Base-by-base conservation (phyloP, 2,113 vertebrate genomes). In the Thomomys bottae region DNA sequence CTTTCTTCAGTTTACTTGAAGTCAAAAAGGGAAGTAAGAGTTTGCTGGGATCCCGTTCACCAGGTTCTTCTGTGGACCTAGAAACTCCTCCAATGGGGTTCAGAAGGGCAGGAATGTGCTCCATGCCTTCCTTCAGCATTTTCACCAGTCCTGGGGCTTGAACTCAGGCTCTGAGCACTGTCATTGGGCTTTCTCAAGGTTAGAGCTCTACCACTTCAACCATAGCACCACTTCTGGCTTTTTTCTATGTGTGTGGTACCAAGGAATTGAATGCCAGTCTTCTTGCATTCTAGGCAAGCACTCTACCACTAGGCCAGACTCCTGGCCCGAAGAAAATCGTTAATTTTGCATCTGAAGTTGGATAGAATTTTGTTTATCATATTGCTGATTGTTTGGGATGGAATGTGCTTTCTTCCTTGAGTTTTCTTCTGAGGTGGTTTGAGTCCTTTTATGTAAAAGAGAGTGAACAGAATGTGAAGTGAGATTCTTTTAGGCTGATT, bases 391-490 rank as follows among this genome's bases (percentile, higher is more conserved):
- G 59, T 78, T 75, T 80, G 77, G 57, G 30, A 2, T 72, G 3
- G 49, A 77, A 57, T 94, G 79, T 89, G 75, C 78, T 88, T 88
- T 79, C 54, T 87, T 68, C 70, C 72, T 73, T 82, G 8, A 76
- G 20, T 49, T 66, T 80, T 84, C 70, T 85, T 85, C 81, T 81
- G 84, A 90, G 28, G 63, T 42, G 26, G 12, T 80, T 78, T 92
- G 63, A 45, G 64, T 79, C n/a, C 26, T 89, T 91, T 75, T 66
- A 21, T 70, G 45, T 32, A 21, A 14, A 90, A 70, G 40, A 54
- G 36, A 63, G 64, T 83, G 70, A 79, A 67, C 26, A 83, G 82
- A 71, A 90, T 63, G 30, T 77, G 57, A 89, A 82, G 64, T 87
- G 3, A 49, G 36, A 14, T 63, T 80, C n/a, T 84, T 84, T 61